These are phyloP conservation scores for Eueides isabella DNA, from an alignment of 1,140 invertebrate genomes.

Conservation along the genomic window DNA sequence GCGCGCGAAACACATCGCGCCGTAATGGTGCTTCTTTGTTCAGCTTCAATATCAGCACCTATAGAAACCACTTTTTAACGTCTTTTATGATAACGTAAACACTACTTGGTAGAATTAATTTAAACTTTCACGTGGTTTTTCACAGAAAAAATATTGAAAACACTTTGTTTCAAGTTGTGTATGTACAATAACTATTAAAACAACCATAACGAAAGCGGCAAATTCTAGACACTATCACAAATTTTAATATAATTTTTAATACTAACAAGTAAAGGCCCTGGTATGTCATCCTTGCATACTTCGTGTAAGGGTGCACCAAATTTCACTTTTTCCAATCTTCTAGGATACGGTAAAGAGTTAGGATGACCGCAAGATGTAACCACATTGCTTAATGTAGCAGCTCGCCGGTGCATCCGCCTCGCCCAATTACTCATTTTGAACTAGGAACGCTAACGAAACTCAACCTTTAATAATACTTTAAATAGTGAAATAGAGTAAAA, in stretches of 20 bases:
- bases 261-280: constrained; percentile 93
- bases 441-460: constrained; percentile 19
- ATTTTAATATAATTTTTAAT: constrained; percentile 28
- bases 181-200: background rate
- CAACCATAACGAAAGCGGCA: background rate
- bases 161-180: background rate
- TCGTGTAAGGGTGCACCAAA: constrained; percentile 94
- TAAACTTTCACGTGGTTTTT: background rate
- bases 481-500: constrained; percentile 23
- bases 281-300: constrained; percentile 96
- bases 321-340: constrained; percentile 95
- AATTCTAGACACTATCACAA: constrained; percentile 20
- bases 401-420: constrained; percentile 93
- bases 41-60: constrained; percentile 95
- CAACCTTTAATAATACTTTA: constrained; percentile 23
- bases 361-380: constrained; percentile 94
- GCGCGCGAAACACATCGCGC: constrained; percentile 96
- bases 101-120: background rate
- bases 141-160: background rate
- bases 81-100: constrained; percentile 23
- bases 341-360: constrained; percentile 87
- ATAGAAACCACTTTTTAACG: constrained; percentile 26
- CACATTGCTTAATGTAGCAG: constrained; percentile 93
- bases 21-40: constrained; percentile 97
- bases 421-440: constrained; percentile 93